phyloP scores from a whole-genome alignment of 1,140 invertebrate species.

The Nephotettix cincticeps region DNA sequence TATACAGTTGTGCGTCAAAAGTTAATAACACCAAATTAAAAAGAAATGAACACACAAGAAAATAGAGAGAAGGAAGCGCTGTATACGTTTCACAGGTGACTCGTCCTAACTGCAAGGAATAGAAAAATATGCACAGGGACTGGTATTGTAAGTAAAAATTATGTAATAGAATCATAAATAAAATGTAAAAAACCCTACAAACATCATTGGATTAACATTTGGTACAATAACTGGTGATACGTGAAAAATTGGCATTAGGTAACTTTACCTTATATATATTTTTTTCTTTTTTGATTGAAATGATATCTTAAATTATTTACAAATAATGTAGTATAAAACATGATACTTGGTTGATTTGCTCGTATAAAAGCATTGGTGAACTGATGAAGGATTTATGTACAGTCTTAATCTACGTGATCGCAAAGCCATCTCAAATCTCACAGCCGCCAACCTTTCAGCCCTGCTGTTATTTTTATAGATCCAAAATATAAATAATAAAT shows the following conservation, averaged over 20 bases:
- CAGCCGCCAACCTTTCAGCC: constrained; percentile 1
- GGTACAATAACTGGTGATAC: neutral
- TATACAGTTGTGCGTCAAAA: constrained; percentile 14
- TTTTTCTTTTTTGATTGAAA: neutral
- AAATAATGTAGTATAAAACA: constrained; percentile 19
- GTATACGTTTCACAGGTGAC: too few species aligned
- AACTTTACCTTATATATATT: neutral
- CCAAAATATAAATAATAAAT: too few species aligned
- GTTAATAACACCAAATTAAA: neutral
- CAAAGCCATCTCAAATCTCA: neutral
- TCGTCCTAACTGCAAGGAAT: too few species aligned
- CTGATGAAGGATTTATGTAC: neutral
- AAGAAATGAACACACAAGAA: too few species aligned
- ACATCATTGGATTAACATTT: neutral
- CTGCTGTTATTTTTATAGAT: too few species aligned
- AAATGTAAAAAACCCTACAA: too few species aligned
- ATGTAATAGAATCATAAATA: too few species aligned
- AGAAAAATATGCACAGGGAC: too few species aligned
- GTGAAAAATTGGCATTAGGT: constrained; percentile 9
- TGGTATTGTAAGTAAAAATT: too few species aligned
- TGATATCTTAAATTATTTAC: constrained; percentile 9
- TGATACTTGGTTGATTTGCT: neutral
- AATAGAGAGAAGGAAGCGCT: too few species aligned
- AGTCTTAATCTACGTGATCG: constrained; percentile 1
- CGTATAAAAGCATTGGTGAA: constrained; percentile 7